Conservation (phyloP, 2,888 invertebrate species). For the Sminthurides aquaticus region DNA sequence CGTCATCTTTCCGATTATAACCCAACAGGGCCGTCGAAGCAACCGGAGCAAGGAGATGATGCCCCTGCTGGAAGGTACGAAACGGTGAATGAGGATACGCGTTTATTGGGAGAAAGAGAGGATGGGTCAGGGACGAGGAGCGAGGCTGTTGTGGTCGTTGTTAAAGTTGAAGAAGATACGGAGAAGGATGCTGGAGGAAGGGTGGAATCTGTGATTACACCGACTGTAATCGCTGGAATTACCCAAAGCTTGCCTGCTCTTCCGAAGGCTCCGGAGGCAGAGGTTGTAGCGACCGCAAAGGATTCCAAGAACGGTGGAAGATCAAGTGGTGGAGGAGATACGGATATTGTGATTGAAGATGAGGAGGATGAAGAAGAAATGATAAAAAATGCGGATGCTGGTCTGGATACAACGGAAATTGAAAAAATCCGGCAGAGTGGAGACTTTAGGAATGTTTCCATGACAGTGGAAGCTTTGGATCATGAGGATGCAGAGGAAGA, state of each 20-base stretch:
- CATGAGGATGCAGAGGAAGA: constrained; percentile 9
- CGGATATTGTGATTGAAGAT: background rate
- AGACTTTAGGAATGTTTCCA: constrained; percentile 15
- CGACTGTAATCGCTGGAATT: background rate
- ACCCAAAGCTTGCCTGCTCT: background rate
- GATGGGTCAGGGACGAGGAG: background rate
- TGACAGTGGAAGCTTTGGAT: background rate
- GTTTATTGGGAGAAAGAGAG: background rate
- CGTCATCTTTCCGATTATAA: too few species aligned
- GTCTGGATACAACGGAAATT: constrained; percentile 18
- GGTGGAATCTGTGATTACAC: background rate
- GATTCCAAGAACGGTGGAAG: background rate
- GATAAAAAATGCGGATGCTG: constrained; percentile 1
- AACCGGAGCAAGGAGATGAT: background rate
- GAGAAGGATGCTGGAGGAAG: too few species aligned
- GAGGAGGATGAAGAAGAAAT: background rate
- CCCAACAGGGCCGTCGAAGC: background rate
- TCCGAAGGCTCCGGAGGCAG: background rate
- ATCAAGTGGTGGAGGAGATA: background rate
- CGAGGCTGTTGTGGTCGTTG: background rate
- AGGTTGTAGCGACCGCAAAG: too few species aligned
- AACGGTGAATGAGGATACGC: background rate
- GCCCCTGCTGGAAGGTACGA: background rate
- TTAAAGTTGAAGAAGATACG: background rate
- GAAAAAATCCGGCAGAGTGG: constrained; percentile 10